Base-by-base conservation (phyloP, 2,113 vertebrate genomes). In the Thymallus thymallus region DNA sequence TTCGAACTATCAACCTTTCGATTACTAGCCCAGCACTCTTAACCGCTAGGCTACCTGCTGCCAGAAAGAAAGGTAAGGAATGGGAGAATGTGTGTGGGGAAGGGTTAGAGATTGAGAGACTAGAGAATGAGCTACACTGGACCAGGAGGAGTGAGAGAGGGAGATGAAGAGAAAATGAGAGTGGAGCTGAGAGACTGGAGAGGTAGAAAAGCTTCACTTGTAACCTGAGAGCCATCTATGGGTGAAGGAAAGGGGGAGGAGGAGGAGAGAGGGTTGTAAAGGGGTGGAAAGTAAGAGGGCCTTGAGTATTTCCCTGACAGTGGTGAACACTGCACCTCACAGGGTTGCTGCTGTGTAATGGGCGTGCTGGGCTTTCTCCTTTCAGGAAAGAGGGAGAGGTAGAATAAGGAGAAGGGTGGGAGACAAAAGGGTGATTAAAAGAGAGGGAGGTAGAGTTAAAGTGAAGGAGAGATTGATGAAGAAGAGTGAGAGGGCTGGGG, bases 321-420 rank as follows among this genome's bases (percentile, higher is more conserved):
- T 76, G 24, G 74, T 77, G 56, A 65, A 72, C 71, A 68, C 45
- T 22, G 45, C 48, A 72, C 29, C 67, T 78, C 62, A 68, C 26
- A 68, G 56, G 22, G 46, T 51, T 51, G 16, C 48, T 51, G 26
- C 26, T 26, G 26, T 26, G 22, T 41, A 20, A 20, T 14, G 3
- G 10, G 68, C 26, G 1, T 23, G 61, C 14, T 66, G 30, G 4
- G 48, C 48, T 51, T 51, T 51, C 48, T 51, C 12, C 16, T 51
- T 51, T 18, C 16, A 51, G 48, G 48, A 51, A 51, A 51, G 26
- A 65, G 24, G 29, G 63, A 62, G 12, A 64, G 62, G 26, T 23
- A 32, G 24, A 30, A 4, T 18, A 1, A 64, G 23, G 62, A 14
- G 68, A 71, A 78, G 26, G 26, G 68, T 73, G 73, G 18, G 30